These are phyloP conservation scores for Luehdorfia chinensis DNA, from an alignment of 1,140 invertebrate species.

Conservation along the genomic window DNA sequence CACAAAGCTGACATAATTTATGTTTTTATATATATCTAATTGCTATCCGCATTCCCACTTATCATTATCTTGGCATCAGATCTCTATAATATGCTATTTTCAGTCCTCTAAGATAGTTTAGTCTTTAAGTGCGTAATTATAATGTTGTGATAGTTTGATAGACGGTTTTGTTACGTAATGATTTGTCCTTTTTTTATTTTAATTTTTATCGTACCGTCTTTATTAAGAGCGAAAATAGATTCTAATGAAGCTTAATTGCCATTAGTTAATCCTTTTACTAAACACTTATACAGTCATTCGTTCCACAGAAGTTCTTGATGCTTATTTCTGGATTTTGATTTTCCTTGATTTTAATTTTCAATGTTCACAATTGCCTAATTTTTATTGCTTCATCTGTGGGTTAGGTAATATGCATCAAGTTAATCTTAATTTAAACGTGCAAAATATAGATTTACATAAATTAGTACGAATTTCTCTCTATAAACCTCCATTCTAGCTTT, in stretches of 20 bases:
- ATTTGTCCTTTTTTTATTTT: conserved; percentile 16
- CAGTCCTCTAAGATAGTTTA: neutral
- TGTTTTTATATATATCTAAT: conserved; percentile 15
- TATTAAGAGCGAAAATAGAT: conserved; percentile 26
- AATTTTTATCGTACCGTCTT: conserved; percentile 21
- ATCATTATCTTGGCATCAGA: conserved; percentile 9
- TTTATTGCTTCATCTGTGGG: no score
- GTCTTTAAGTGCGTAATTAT: conserved; percentile 6
- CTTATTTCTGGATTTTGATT: no score
- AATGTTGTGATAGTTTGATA: neutral
- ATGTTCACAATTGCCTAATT: no score
- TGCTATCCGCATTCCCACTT: conserved; percentile 12
- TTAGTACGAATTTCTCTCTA: no score
- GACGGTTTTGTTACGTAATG: conserved; percentile 4
- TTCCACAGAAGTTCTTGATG: no score
- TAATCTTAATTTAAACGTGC: no score
- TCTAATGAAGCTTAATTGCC: conserved; percentile 28
- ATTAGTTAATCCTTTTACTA: no score
- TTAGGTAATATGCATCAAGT: no score
- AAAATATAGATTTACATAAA: no score
- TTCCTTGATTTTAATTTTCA: no score
- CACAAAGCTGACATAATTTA: conserved; percentile 5
- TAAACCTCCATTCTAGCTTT: no score
- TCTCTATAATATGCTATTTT: conserved; percentile 10
- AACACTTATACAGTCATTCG: no score